A percentile compares a stretch with the other conserved stretches of the same genome.
Conservation (phyloP, 2,797 vertebrate genomes). For the Myiotriccus ornatus region DNA sequence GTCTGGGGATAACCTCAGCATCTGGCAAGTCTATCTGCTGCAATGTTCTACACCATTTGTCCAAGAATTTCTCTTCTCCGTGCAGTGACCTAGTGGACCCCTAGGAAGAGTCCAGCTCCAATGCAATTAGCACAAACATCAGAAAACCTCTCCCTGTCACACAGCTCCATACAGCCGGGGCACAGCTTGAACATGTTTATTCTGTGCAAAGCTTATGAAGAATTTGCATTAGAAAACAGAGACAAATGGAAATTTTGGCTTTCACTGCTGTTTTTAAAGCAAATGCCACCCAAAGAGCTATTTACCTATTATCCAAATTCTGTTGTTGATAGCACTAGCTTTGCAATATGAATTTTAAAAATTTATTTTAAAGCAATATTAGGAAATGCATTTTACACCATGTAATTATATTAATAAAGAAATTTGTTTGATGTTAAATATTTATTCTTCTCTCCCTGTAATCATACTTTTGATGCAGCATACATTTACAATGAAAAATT, state of each 20-base stretch:
- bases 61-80: not conserved
- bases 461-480: slow-evolving; percentile 12
- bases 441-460: slow-evolving; percentile 46
- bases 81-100: not conserved
- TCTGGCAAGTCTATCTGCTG: slow-evolving; percentile 10
- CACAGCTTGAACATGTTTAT: slow-evolving; percentile 46
- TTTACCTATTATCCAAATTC: slow-evolving; percentile 52
- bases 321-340: slow-evolving; percentile 28
- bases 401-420: slow-evolving; percentile 57
- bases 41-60: slow-evolving; percentile 10
- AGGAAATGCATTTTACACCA: slow-evolving; percentile 22
- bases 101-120: slow-evolving; percentile 18
- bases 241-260: slow-evolving; percentile 59
- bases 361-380: slow-evolving; percentile 29
- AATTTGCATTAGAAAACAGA: slow-evolving; percentile 60
- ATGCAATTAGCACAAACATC: slow-evolving; percentile 14
- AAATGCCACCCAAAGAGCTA: slow-evolving; percentile 48
- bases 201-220: slow-evolving; percentile 26
- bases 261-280: slow-evolving; percentile 37
- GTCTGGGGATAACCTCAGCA: not conserved
- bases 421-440: slow-evolving; percentile 65
- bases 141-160: not conserved
- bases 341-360: slow-evolving; percentile 19
- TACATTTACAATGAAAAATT: slow-evolving; percentile 10
- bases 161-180: not conserved